phyloP scores from a whole-genome alignment of 2,113 vertebrate species.

The Indicator indicator region DNA sequence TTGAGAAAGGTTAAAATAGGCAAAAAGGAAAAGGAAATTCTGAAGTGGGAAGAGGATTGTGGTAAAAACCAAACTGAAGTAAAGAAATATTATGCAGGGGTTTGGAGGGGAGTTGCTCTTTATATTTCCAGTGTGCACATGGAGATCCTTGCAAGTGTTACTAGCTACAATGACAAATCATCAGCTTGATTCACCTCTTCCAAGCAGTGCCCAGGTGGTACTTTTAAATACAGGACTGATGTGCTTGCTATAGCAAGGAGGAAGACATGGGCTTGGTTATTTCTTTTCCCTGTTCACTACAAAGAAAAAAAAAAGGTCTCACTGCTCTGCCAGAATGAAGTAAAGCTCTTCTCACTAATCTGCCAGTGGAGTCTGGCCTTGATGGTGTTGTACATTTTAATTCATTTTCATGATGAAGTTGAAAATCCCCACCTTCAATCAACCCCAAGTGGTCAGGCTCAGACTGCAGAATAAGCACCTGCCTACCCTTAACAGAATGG shows the following conservation, averaged over 20 bases:
- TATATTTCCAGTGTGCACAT: not conserved
- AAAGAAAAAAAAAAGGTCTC: not conserved
- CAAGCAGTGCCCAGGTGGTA: not conserved
- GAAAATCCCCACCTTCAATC: not conserved
- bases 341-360: not conserved
- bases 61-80: not conserved
- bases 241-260: not conserved
- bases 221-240: not conserved
- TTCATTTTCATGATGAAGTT: not conserved
- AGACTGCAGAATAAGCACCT: not conserved
- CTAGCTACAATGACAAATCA: not conserved
- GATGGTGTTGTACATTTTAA: not conserved
- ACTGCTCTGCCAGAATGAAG: not conserved
- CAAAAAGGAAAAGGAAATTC: not conserved
- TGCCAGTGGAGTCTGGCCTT: not conserved
- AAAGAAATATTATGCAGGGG: not conserved
- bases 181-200: not conserved
- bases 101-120: not conserved
- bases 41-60: not conserved
- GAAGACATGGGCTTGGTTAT: not conserved
- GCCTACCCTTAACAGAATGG: not conserved
- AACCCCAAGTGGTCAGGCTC: not conserved
- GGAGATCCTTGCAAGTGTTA: not conserved
- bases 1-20: not conserved
- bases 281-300: not conserved